Base-by-base conservation (phyloP, 2,888 invertebrate genomes). In the Therioaphis trifolii region DNA sequence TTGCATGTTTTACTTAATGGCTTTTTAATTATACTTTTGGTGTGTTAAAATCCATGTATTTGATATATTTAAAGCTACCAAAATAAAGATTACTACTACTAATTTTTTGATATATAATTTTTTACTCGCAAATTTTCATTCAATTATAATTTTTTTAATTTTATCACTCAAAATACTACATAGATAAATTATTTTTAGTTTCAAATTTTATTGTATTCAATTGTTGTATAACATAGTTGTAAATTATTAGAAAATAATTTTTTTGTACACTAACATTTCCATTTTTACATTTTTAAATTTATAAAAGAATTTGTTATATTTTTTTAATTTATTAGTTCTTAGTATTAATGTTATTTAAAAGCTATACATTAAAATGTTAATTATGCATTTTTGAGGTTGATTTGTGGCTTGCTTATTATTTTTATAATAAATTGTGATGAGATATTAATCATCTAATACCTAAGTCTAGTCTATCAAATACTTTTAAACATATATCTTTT, bases 201-300 rank as follows among this genome's bases (percentile, higher is more conserved):
- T 49, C n/a, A 35, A 2, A 9, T 63, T 35, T 66, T 35, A 49
- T 49, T 49, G 9, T 66, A 66, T 49, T 49, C 15, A 66, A 77
- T 29, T 35, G 7, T 49, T 46, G 0, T 76, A 46, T 49, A 49
- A 77, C 21, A 66, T 63, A 66, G 9, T 66, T 49, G 5, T 66
- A 49, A 66, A 49, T 49, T 29, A 66, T 21, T 52, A 18, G 7
- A 66, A 35, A 77, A 29, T 63, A 35, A 68, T 78, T 15, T 55
- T 55, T 78, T 78, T 68, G 12, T 78, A 68, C 9, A 78, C 40
- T 78, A 78, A 78, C 52, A 78, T 68, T 78, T 52, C 3, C 29
- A 35, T 68, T 68, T 78, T 46, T 68, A 78, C 24, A 68, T 68
- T 77, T 46, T 63, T 68, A 52, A 52, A 78, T 78, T 52, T 78